Conservation (phyloP, 2,113 vertebrate species). For the Sebastes fasciatus region DNA sequence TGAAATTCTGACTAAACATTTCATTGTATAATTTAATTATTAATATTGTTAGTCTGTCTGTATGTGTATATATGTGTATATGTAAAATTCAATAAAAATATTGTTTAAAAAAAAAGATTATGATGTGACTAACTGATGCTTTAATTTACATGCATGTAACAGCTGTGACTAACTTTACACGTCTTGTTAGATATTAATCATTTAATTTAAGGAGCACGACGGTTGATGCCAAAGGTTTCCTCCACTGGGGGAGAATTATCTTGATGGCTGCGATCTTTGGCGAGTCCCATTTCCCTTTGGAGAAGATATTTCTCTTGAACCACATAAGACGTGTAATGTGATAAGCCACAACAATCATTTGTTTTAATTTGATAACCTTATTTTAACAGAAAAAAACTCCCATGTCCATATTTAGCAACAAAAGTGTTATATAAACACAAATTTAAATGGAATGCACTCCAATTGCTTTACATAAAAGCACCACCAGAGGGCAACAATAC, state of each 20-base stretch:
- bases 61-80: too few relatives aligned
- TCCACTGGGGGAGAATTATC: neutral
- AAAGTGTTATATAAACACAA: neutral
- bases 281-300: neutral
- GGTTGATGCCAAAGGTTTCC: neutral
- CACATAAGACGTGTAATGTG: neutral
- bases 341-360: neutral
- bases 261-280: constrained; percentile 8
- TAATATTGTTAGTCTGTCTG: too few relatives aligned
- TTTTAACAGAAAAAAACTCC: neutral
- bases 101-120: neutral
- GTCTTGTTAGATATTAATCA: neutral
- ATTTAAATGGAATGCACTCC: neutral
- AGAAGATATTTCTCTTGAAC: neutral
- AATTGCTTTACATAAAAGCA: neutral
- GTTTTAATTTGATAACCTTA: too few relatives aligned
- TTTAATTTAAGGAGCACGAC: neutral
- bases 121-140: neutral
- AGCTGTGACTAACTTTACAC: too few relatives aligned
- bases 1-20: too few relatives aligned
- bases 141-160: neutral
- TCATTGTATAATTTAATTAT: too few relatives aligned
- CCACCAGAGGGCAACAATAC: constrained; percentile 57
- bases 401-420: neutral
- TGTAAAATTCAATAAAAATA: too few relatives aligned